Conservation (phyloP, 1,140 invertebrate species). For the Hesperophylax magnus region DNA sequence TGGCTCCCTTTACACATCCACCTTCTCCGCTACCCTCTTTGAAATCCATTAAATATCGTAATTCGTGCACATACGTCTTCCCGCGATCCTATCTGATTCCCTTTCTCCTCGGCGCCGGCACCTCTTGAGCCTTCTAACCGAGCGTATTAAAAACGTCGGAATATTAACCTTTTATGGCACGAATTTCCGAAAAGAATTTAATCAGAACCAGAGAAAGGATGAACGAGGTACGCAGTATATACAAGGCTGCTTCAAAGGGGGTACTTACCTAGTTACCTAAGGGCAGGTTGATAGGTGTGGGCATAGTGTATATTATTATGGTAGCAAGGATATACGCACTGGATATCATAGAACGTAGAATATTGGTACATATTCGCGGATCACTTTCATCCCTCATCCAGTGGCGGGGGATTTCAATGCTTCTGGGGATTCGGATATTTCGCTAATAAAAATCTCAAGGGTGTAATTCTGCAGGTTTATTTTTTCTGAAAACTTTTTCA, state of each 20-base stretch:
- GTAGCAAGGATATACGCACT: too few species aligned
- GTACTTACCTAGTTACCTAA: neutral
- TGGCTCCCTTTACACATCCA: neutral
- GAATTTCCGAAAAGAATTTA: constrained; percentile 40
- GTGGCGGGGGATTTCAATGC: too few species aligned
- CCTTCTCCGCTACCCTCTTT: constrained; percentile 7
- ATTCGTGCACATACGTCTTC: constrained; percentile 4
- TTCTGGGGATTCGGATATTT: too few species aligned
- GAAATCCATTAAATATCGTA: constrained; percentile 23
- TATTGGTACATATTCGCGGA: too few species aligned
- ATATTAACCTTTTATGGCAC: constrained; percentile 40
- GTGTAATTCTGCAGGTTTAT: too few species aligned
- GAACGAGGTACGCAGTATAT: neutral
- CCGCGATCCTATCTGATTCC: constrained; percentile 12
- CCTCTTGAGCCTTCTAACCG: constrained; percentile 2
- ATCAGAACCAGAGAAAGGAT: constrained; percentile 36
- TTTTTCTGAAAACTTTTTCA: too few species aligned
- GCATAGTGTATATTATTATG: too few species aligned
- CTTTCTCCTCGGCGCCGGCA: neutral
- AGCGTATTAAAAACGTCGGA: constrained; percentile 35
- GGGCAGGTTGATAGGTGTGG: neutral
- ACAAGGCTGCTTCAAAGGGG: too few species aligned
- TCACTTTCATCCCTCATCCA: too few species aligned
- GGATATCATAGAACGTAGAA: too few species aligned
- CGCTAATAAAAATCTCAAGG: too few species aligned